These are phyloP conservation scores for Lymantria monacha DNA, from an alignment of 2,888 invertebrate species.

Conservation along the genomic window DNA sequence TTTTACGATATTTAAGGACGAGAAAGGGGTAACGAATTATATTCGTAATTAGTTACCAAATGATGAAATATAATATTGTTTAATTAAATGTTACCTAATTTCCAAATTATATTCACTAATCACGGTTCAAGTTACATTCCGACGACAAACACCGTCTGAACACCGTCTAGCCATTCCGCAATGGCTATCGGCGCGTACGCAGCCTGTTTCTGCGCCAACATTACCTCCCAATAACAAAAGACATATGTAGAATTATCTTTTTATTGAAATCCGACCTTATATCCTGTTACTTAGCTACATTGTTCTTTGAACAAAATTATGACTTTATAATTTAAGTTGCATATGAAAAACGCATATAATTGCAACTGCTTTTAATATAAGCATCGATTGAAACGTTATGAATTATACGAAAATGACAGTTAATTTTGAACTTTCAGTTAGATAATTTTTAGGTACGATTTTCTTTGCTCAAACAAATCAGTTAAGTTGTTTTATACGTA, in stretches of 20 bases:
- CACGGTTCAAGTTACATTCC: slow-evolving; percentile 23
- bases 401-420: not conserved
- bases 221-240: slow-evolving; percentile 12
- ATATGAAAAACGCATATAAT: not conserved
- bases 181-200: slow-evolving; percentile 56
- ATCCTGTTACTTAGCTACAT: fast-evolving
- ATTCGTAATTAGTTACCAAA: too few relatives aligned
- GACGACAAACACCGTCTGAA: slow-evolving; percentile 53
- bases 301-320: not conserved
- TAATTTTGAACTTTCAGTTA: not conserved
- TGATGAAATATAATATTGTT: too few relatives aligned
- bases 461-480: not conserved
- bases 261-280: slow-evolving; percentile 20
- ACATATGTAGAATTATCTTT: not conserved
- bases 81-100: too few relatives aligned
- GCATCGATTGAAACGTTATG: too few relatives aligned
- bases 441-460: slow-evolving; percentile 4
- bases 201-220: slow-evolving; percentile 47
- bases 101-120: not conserved
- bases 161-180: slow-evolving; percentile 60
- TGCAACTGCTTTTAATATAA: not conserved
- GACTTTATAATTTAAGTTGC: not conserved
- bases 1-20: too few relatives aligned
- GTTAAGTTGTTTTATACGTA: slow-evolving; percentile 10
- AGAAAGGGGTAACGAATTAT: too few relatives aligned